Conservation (phyloP, 2,113 vertebrate species). For the Callithrix jacchus region DNA sequence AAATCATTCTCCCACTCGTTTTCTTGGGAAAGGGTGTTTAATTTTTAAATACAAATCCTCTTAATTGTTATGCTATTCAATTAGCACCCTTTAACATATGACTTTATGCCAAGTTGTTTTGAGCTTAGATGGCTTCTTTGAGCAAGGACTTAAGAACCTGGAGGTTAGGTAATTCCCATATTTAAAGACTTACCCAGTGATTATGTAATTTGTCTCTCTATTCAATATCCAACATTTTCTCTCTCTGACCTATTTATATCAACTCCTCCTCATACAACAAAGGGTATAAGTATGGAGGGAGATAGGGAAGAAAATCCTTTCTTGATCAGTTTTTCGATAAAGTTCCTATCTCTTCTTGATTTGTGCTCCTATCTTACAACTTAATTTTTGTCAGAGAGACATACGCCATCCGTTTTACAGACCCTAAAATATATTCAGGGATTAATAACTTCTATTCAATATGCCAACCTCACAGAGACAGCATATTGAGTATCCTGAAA, state of each 20-base stretch:
- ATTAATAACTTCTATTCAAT: slow-evolving; percentile 53
- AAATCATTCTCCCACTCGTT: not conserved
- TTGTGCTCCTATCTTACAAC: not conserved
- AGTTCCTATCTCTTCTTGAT: not conserved
- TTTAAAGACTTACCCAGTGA: not conserved
- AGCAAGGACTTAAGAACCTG: not conserved
- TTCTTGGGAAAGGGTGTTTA: slow-evolving; percentile 19
- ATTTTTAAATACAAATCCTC: slow-evolving; percentile 40
- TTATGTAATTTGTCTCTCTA: not conserved
- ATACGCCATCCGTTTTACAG: slow-evolving; percentile 31
- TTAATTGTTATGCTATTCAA: slow-evolving; percentile 21
- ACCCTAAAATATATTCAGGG: slow-evolving; percentile 9
- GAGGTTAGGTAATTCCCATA: not conserved
- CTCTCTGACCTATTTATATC: not conserved
- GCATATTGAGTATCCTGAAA: slow-evolving; percentile 13
- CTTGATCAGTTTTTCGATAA: not conserved
- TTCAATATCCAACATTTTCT: not conserved
- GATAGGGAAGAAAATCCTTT: not conserved
- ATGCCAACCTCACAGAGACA: slow-evolving; percentile 5
- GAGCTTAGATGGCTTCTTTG: not conserved
- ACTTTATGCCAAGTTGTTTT: slow-evolving; percentile 29
- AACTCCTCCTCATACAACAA: not conserved
- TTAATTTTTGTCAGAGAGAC: slow-evolving; percentile 29
- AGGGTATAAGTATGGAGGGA: not conserved
- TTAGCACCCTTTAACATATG: not conserved